Conservation (phyloP, 2,797 vertebrate genomes). For the Phalloptychus januarius region DNA sequence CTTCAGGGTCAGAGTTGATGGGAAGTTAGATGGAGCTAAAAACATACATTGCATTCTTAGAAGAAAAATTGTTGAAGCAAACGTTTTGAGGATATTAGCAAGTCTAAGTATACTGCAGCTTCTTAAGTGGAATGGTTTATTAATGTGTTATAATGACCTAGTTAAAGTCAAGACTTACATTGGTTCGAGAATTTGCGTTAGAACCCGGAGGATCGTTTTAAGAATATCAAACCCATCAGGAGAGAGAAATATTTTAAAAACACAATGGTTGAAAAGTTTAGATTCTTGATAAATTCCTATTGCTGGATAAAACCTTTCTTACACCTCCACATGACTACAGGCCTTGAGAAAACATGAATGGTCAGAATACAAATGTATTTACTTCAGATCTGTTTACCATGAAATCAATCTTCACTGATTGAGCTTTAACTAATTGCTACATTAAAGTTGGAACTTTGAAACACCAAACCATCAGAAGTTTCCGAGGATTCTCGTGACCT, state of each 20-base stretch:
- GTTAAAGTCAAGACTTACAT: background rate
- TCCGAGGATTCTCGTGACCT: slow-evolving; percentile 4
- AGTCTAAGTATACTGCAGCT: background rate
- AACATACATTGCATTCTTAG: background rate
- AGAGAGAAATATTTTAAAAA: background rate
- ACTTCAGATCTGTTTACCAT: background rate
- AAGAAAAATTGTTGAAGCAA: background rate
- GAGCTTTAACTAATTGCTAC: background rate
- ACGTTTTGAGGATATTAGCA: background rate
- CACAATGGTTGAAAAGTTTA: background rate
- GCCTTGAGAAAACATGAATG: background rate
- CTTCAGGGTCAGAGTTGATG: background rate
- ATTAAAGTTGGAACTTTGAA: background rate
- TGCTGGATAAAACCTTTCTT: background rate
- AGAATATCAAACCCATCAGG: background rate
- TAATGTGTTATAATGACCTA: background rate
- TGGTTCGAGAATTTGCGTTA: background rate
- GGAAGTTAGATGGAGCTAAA: background rate
- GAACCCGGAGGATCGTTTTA: background rate
- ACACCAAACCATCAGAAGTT: background rate
- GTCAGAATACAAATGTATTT: background rate
- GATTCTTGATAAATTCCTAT: background rate
- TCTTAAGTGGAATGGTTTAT: background rate
- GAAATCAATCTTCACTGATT: background rate
- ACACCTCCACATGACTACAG: background rate